A percentile compares a stretch with the other conserved stretches of the same genome.
These are phyloP conservation scores for Oreochromis grahami DNA, from an alignment of 2,797 vertebrate genomes.

Conservation along the genomic window DNA sequence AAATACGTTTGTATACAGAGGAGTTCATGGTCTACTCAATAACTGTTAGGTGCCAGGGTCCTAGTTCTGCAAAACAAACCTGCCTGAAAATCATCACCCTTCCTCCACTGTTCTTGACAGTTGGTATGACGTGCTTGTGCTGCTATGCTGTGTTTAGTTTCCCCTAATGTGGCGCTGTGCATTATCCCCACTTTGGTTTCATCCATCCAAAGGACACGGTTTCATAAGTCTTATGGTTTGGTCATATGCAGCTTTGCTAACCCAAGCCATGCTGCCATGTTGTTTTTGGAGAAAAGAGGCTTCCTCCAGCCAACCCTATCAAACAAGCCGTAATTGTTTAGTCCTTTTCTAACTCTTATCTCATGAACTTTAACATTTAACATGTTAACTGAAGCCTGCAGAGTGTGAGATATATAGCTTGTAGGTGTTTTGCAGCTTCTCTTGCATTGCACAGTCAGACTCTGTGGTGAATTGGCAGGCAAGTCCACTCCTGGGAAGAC, in stretches of 20 bases:
- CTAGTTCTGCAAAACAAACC: background rate
- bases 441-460: background rate
- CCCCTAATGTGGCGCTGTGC: background rate
- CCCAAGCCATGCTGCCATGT: background rate
- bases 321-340: background rate
- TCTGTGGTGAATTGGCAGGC: background rate
- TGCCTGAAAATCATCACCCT: background rate
- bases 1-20: background rate
- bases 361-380: background rate
- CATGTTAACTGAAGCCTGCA: background rate
- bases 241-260: background rate
- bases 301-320: background rate
- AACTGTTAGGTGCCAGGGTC: background rate
- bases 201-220: background rate
- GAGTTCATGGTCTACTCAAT: background rate
- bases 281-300: background rate
- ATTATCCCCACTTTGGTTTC: background rate
- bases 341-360: background rate
- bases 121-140: background rate
- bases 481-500: background rate
- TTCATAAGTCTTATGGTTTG: background rate
- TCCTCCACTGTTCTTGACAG: background rate
- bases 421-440: background rate
- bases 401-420: background rate
- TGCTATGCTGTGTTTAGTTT: background rate